Percentiles rank a stretch among this genome's conserved stretches.
These are phyloP conservation scores for Metallyticus violacea DNA, from an alignment of 2,888 invertebrate genomes.

Conservation along the genomic window DNA sequence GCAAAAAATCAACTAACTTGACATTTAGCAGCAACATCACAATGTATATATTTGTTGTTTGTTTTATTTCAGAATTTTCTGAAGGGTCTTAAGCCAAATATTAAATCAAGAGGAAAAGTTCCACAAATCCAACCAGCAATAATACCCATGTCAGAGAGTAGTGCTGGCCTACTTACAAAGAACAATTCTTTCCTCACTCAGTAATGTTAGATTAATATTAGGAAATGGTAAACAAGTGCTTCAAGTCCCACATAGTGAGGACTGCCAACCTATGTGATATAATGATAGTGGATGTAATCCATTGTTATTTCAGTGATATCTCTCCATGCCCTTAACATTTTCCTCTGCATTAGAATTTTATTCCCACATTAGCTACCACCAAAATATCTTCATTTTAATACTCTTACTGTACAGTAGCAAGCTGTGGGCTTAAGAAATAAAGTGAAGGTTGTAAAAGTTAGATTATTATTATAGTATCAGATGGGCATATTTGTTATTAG, in stretches of 20 bases:
- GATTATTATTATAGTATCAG: not conserved
- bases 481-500: too few relatives aligned
- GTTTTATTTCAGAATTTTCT: slow-evolving; percentile 48
- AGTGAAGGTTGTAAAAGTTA: not conserved
- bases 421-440: not conserved
- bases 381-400: not conserved
- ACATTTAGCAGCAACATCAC: too few relatives aligned
- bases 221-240: not conserved
- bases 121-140: slow-evolving; percentile 47
- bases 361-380: not conserved
- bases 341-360: not conserved
- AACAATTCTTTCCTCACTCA: slow-evolving; percentile 45
- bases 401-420: not conserved
- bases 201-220: not conserved
- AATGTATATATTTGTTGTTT: not conserved
- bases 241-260: not conserved
- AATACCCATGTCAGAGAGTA: slow-evolving; percentile 52
- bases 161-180: slow-evolving; percentile 47
- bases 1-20: too few relatives aligned
- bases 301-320: not conserved
- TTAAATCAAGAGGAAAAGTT: slow-evolving; percentile 47
- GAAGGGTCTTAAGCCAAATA: slow-evolving; percentile 50
- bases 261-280: not conserved
- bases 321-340: slow-evolving; percentile 4
- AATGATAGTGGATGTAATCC: not conserved